Percentiles rank a stretch among this genome's conserved stretches.
Conservation (phyloP, 1,140 invertebrate genomes). For the Nomia melanderi region DNA sequence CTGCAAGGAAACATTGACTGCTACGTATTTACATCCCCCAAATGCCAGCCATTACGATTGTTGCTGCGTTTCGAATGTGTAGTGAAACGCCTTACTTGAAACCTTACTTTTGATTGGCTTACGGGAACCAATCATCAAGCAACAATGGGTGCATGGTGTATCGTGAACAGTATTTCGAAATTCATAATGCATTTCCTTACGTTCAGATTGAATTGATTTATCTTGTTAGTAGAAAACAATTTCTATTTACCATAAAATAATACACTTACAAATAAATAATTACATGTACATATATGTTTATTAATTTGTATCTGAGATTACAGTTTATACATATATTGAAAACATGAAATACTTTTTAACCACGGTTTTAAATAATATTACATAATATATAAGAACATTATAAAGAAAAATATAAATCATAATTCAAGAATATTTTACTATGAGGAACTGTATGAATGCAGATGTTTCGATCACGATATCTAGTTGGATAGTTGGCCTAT, state of each 20-base stretch:
- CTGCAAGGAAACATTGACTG: conserved; percentile 15
- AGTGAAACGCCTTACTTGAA: neutral
- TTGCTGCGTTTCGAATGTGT: neutral
- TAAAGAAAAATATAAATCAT: neutral
- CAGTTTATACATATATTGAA: conserved; percentile 5
- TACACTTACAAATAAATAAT: neutral
- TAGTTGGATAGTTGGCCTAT: neutral
- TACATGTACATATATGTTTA: neutral
- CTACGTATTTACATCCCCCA: conserved; percentile 33
- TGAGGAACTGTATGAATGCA: neutral
- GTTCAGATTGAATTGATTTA: neutral
- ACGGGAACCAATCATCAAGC: neutral
- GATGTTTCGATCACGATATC: neutral
- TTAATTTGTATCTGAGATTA: neutral
- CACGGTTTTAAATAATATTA: neutral
- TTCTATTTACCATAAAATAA: too few relatives aligned
- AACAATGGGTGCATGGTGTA: neutral
- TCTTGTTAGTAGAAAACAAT: neutral
- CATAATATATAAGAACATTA: neutral
- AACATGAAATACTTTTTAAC: neutral
- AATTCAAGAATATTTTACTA: neutral
- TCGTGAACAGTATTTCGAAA: neutral
- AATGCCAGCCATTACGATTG: conserved; percentile 42
- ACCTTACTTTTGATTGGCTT: conserved; percentile 30
- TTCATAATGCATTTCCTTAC: neutral